Evolutionary conservation across 2,888 invertebrate genomes (phyloP), one percentile per base, ranked within the genome.

Genomic region (Macropis europaea): DNA sequence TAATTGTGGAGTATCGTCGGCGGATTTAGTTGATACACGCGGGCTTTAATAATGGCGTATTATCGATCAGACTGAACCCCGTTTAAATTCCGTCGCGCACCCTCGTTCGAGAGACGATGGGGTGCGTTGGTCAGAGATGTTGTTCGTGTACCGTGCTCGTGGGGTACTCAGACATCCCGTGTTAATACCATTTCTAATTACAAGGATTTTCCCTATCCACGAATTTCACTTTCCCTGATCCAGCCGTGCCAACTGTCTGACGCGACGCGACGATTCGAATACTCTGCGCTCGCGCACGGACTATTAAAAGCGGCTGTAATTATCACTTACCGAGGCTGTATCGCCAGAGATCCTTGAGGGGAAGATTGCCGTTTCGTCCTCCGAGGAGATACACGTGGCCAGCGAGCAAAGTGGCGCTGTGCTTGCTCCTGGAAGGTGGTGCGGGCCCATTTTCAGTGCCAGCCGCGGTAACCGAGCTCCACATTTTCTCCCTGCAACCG

Each of bases 271-370:
- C 7, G 2, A 3, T 7, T 11, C 36, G n/a, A 11, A 15, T 36
- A 6, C 11, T 40, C 28, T 3, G 50, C 6, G n/a, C n/a, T n/a
- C n/a, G 5, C 7, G 3, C 3, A 38, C 5, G 6, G 32, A 60
- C n/a, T n/a, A n/a, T 52, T 53, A 19, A 53, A 66, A 45, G 4
- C 42, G 30, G 30, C 13, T 19, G 17, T 26, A 43, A 50, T 57
- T 43, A 45, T 57, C 64, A 56, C 91, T 91, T 84, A 95, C 95
- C 93, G 47, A 96, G 91, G 82, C 94, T 93, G 86, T 95, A 95
- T 83, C 94, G 93, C 97, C 97, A 97, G 87, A 97, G 93, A 90
- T 97, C 97, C 88, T 95, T 93, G 68, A 96, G 92, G 2, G 96
- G 96, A 79, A 95, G 91, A 84, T 95, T 94, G 17, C 95, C 95